Conservation (phyloP, 2,797 vertebrate genomes). For the Emys orbicularis region DNA sequence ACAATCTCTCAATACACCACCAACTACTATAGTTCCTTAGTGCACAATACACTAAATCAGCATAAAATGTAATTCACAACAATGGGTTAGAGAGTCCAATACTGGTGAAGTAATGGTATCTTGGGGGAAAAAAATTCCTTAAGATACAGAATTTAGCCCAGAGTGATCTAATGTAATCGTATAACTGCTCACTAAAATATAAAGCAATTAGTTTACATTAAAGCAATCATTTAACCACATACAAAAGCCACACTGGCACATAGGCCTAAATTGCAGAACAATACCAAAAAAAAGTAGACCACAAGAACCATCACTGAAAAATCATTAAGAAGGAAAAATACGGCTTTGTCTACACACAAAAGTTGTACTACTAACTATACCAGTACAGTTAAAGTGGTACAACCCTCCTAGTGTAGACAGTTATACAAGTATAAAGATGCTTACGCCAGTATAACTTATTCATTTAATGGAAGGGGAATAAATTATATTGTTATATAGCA, state of each 20-base stretch:
- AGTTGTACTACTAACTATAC: background rate
- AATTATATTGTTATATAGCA: background rate
- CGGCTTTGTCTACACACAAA: background rate
- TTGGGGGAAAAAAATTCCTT: background rate
- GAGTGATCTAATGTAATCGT: background rate
- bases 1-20: background rate
- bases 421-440: accelerated
- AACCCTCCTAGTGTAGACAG: background rate
- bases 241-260: background rate
- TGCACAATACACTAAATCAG: accelerated
- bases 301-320: background rate
- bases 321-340: background rate
- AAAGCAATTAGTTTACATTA: background rate
- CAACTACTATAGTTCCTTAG: background rate
- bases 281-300: background rate
- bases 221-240: background rate
- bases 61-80: background rate
- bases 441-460: background rate
- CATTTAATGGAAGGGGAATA: background rate
- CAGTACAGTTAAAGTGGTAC: background rate
- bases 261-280: background rate
- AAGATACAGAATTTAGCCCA: background rate
- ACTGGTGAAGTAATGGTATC: background rate
- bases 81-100: background rate
- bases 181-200: accelerated